Percentiles rank a stretch among this genome's conserved stretches.
Conservation (phyloP, 2,113 vertebrate species). For the Pantherophis guttatus region DNA sequence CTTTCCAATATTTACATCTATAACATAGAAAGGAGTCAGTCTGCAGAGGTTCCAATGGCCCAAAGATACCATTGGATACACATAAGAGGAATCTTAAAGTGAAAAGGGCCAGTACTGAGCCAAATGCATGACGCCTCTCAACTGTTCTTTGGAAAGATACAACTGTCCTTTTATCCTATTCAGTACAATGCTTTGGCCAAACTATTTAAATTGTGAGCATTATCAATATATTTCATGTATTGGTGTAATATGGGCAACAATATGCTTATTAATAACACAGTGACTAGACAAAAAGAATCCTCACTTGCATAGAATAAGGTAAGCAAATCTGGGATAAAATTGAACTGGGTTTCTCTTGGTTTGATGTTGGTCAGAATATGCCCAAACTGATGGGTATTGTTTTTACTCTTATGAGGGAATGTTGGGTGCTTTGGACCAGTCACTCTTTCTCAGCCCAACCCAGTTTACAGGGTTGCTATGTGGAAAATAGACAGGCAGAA, state of each 20-base stretch:
- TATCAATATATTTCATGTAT: background rate
- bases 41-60: background rate
- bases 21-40: background rate
- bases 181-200: background rate
- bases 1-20: background rate
- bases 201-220: background rate
- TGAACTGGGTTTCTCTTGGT: background rate
- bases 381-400: background rate
- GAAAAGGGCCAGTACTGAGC: background rate
- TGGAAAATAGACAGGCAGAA: background rate
- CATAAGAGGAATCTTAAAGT: background rate
- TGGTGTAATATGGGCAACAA: background rate
- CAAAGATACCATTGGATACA: background rate
- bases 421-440: background rate
- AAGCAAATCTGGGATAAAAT: background rate
- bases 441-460: background rate
- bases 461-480: background rate
- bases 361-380: background rate
- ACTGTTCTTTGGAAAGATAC: background rate
- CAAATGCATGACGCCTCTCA: background rate
- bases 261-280: background rate
- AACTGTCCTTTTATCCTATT: background rate
- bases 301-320: background rate
- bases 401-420: background rate
- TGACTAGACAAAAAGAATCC: background rate